Percentiles rank a stretch among this genome's conserved stretches.
phyloP scores from a whole-genome alignment of 2,797 vertebrate genomes.

The Loris lydekkerianus region DNA sequence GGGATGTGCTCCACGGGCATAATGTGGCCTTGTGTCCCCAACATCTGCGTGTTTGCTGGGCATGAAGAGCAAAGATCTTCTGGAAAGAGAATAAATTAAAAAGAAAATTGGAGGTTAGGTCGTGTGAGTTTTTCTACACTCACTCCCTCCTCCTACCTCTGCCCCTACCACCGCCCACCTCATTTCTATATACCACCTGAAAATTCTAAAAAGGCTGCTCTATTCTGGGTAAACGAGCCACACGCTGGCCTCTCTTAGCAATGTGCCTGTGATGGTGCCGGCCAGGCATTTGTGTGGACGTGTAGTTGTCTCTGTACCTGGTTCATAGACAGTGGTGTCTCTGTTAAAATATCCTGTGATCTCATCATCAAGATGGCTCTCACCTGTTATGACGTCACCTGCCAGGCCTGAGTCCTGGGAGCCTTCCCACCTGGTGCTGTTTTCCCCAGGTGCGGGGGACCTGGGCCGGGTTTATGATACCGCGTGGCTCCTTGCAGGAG shows the following conservation, averaged over 20 bases:
- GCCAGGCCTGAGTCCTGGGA: background rate
- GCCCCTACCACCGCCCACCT: accelerated
- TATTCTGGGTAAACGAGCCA: background rate
- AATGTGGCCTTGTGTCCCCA: accelerated
- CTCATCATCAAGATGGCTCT: accelerated
- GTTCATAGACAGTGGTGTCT: background rate
- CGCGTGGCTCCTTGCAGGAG: background rate
- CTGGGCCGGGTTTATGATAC: background rate
- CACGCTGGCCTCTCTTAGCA: accelerated
- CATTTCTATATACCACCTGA: too few relatives aligned
- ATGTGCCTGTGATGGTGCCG: accelerated
- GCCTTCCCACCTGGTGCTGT: background rate
- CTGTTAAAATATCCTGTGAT: background rate
- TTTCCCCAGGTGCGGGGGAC: background rate
- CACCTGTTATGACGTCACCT: background rate
- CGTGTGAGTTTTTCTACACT: accelerated
- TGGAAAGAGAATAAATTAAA: background rate
- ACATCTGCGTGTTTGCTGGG: too few relatives aligned
- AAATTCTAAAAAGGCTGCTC: background rate
- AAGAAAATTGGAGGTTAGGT: background rate
- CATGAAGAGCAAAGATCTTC: background rate
- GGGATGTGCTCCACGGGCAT: accelerated
- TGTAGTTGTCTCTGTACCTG: accelerated
- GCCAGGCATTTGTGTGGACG: accelerated
- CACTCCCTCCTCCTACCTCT: accelerated